Percentiles rank a stretch among this genome's conserved stretches.
Conservation (phyloP, 2,888 invertebrate species). For the Callyntrura guangdongensis region DNA sequence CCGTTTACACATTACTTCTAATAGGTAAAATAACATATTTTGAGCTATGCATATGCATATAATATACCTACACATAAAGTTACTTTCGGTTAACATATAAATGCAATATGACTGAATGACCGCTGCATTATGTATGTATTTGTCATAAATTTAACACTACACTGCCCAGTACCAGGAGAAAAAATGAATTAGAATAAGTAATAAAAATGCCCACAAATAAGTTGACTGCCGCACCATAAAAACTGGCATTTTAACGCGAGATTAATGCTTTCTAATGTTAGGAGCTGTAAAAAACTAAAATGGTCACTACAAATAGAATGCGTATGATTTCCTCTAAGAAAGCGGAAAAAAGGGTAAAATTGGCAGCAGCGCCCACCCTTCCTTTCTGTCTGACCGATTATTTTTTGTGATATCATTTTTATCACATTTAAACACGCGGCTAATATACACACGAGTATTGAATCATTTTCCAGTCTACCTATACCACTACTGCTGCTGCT, state of each 20-base stretch:
- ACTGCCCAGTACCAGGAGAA: constrained; percentile 9
- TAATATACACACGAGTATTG: constrained; percentile 36
- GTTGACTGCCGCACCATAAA: neutral
- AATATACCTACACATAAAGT: neutral
- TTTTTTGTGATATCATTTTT: constrained; percentile 55
- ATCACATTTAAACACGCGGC: constrained; percentile 72
- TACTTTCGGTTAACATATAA: neutral
- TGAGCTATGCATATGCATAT: neutral
- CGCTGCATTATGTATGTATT: neutral
- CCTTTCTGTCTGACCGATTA: constrained; percentile 45
- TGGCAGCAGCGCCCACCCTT: constrained; percentile 29
- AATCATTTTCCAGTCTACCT: neutral
- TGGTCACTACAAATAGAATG: constrained; percentile 18
- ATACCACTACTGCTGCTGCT: neutral
- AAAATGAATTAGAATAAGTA: constrained; percentile 69
- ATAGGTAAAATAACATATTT: neutral
- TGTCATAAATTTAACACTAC: constrained; percentile 51
- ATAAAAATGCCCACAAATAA: constrained; percentile 54
- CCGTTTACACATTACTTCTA: neutral
- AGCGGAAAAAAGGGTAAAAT: constrained; percentile 20
- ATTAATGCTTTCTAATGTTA: neutral
- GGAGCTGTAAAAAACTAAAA: constrained; percentile 11
- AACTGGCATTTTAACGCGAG: neutral
- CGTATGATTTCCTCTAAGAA: constrained; percentile 18
- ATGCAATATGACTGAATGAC: neutral